Evolutionary conservation across 2,113 vertebrate species (phyloP).

Genomic region (Mastomys coucha): DNA sequence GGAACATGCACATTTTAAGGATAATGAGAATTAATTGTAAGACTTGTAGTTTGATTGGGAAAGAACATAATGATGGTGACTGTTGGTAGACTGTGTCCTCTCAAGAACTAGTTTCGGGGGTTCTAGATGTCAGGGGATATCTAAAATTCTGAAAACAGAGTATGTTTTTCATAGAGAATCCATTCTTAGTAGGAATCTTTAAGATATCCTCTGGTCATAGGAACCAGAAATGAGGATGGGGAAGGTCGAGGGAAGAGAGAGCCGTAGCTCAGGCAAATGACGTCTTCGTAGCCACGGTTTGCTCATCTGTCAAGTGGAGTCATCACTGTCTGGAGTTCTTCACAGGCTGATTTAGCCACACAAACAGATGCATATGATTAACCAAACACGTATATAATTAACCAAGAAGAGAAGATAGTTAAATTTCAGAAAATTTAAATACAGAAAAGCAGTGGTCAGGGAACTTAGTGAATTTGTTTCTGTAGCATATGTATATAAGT

Average conservation of each 20-base stretch:
- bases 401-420: slow-evolving; percentile 1
- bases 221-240: background rate
- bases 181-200: background rate
- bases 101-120: background rate
- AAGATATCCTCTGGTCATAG: background rate
- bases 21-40: background rate
- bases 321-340: background rate
- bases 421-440: background rate
- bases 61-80: background rate
- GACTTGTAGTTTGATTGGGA: background rate
- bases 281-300: background rate
- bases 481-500: background rate
- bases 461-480: slow-evolving; percentile 1
- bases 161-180: background rate
- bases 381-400: background rate
- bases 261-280: background rate
- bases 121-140: background rate
- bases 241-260: background rate
- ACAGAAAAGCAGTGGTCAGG: background rate
- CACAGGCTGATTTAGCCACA: background rate
- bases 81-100: background rate
- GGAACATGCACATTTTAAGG: background rate
- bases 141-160: slow-evolving; percentile 10
- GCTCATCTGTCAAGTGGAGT: background rate
- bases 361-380: background rate